phyloP scores from a whole-genome alignment of 2,113 vertebrate species.

The Grammomys surdaster region DNA sequence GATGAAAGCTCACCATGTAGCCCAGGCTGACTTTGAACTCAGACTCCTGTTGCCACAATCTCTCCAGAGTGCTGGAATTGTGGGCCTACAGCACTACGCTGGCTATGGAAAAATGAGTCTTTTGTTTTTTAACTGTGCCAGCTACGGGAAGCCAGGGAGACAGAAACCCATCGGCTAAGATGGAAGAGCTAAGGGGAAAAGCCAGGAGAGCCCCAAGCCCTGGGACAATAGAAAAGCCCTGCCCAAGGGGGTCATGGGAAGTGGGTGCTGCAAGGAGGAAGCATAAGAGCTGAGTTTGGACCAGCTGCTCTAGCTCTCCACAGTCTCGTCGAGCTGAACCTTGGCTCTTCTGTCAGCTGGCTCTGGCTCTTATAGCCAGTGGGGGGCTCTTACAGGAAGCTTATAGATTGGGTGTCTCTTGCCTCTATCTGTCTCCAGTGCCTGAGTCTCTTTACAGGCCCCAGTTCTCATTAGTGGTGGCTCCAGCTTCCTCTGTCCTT shows the following conservation, averaged over 20 bases:
- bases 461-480: neutral
- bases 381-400: neutral
- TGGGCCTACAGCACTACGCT: neutral
- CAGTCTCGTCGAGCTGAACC: neutral
- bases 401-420: neutral
- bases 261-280: neutral
- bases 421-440: neutral
- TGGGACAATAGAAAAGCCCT: neutral
- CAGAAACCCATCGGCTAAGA: neutral
- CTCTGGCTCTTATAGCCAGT: neutral
- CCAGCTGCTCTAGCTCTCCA: neutral
- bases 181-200: neutral
- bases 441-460: neutral
- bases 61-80: neutral
- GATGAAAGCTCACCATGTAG: neutral
- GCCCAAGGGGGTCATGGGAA: neutral
- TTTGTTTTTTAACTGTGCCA: neutral
- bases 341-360: neutral
- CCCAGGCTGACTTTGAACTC: neutral
- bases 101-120: neutral
- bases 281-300: neutral
- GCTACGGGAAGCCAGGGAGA: neutral
- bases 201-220: neutral
- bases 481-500: neutral
- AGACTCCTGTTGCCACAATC: neutral